Percentiles rank a stretch among this genome's conserved stretches.
Evolutionary conservation across 2,797 vertebrate genomes (phyloP).

Genomic region (Triplophysa yarkandensis): DNA sequence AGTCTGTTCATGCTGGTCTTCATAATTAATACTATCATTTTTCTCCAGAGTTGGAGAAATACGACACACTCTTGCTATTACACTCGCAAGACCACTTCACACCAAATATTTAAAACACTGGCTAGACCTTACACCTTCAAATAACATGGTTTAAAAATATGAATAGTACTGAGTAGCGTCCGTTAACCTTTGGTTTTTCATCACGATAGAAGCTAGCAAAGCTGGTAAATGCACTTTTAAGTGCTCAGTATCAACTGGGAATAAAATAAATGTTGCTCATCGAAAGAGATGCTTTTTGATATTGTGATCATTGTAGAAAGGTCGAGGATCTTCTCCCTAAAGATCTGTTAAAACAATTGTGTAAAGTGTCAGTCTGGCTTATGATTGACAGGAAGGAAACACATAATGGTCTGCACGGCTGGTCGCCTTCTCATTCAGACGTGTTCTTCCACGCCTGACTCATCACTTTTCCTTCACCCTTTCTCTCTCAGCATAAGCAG

Average conservation of each 20-base stretch:
- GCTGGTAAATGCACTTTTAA: conserved; percentile 42
- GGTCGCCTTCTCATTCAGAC: conserved; percentile 67
- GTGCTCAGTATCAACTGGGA: background rate
- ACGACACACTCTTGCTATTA: conserved; percentile 61
- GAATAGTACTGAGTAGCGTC: background rate
- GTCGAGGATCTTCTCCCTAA: conserved; percentile 57
- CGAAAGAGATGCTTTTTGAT: background rate
- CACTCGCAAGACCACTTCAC: conserved; percentile 75
- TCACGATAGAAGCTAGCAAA: background rate
- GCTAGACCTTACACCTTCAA: background rate
- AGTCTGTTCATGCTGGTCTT: conserved; percentile 79
- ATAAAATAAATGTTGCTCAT: conserved; percentile 25
- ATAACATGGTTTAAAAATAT: background rate
- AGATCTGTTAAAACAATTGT: conserved; percentile 66
- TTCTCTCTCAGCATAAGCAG: conserved; percentile 37
- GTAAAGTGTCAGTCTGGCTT: conserved; percentile 67
- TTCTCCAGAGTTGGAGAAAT: conserved; percentile 65
- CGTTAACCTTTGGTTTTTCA: background rate
- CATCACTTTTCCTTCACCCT: conserved; percentile 55
- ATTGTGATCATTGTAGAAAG: conserved; percentile 34
- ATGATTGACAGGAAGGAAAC: conserved; percentile 73
- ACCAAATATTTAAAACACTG: conserved; percentile 50
- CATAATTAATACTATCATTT: conserved; percentile 82
- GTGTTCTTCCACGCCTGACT: conserved; percentile 64
- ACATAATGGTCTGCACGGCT: conserved; percentile 69